These are phyloP conservation scores for Anticlea derivata DNA, from an alignment of 2,888 invertebrate genomes.

Conservation along the genomic window DNA sequence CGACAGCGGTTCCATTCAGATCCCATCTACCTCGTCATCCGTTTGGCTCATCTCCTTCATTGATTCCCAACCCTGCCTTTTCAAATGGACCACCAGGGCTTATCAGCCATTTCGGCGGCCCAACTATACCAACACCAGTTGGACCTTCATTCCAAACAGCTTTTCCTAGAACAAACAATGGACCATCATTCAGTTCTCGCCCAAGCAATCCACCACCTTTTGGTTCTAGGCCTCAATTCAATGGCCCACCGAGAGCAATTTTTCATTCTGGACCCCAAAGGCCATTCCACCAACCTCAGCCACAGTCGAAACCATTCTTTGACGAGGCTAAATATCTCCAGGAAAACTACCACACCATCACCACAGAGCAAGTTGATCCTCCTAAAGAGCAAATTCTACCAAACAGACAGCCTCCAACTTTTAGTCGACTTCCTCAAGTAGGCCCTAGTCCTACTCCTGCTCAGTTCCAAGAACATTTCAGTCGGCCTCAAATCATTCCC, in stretches of 20 bases:
- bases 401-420: constrained; percentile 61
- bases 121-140: constrained; percentile 62
- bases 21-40: constrained; percentile 58
- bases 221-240: constrained; percentile 63
- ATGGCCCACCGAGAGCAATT: constrained; percentile 66
- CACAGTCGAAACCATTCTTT: constrained; percentile 68
- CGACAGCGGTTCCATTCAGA: constrained; percentile 70
- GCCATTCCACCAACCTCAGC: constrained; percentile 73
- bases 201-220: constrained; percentile 60
- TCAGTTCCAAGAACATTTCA: constrained; percentile 66
- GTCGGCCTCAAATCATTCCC: constrained; percentile 58
- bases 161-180: constrained; percentile 62
- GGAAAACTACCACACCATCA: constrained; percentile 81
- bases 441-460: constrained; percentile 61
- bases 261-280: constrained; percentile 82
- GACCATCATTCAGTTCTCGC: constrained; percentile 60
- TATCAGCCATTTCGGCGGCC: constrained; percentile 56
- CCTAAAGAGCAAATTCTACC: constrained; percentile 71
- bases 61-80: constrained; percentile 57
- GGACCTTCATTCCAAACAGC: constrained; percentile 58
- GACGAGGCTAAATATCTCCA: constrained; percentile 80
- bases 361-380: constrained; percentile 74
- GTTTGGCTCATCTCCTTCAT: constrained; percentile 60
- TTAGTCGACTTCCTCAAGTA: constrained; percentile 59
- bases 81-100: constrained; percentile 58